Evolutionary conservation across 2,888 invertebrate species (phyloP).

Genomic region (Esperia sulphurella): DNA sequence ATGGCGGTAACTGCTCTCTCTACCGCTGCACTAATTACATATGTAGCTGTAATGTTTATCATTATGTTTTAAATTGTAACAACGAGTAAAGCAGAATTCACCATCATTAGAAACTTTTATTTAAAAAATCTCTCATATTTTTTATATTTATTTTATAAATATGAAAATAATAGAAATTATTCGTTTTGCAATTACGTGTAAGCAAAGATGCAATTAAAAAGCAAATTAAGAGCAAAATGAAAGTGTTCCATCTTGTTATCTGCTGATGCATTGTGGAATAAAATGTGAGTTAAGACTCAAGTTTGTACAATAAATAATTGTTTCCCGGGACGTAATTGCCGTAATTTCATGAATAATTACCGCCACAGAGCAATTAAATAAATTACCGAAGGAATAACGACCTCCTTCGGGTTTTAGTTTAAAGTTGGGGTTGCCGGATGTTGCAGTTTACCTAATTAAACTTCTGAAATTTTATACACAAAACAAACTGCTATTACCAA

Average conservation of each 20-base stretch:
- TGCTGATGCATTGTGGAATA: slow-evolving; percentile 67
- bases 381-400: slow-evolving; percentile 76
- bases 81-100: no score
- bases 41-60: not conserved
- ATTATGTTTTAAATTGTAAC: not conserved
- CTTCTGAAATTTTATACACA: slow-evolving; percentile 6
- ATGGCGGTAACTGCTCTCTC: slow-evolving; percentile 13
- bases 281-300: slow-evolving; percentile 76
- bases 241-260: slow-evolving; percentile 57
- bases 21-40: not conserved
- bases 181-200: not conserved
- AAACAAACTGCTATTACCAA: slow-evolving; percentile 5
- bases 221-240: slow-evolving; percentile 27
- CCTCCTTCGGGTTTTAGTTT: slow-evolving; percentile 73
- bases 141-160: no score
- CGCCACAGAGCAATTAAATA: slow-evolving; percentile 78
- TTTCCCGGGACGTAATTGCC: slow-evolving; percentile 76
- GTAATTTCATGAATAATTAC: slow-evolving; percentile 80
- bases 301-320: slow-evolving; percentile 79
- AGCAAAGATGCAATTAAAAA: slow-evolving; percentile 21
- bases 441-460: slow-evolving; percentile 38
- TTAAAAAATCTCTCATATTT: no score
- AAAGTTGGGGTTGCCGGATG: slow-evolving; percentile 67
- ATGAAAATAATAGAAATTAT: not conserved
- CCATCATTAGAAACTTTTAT: no score